Evolutionary conservation across 2,888 invertebrate genomes (phyloP).

Genomic region (Coelopa pilipes): DNA sequence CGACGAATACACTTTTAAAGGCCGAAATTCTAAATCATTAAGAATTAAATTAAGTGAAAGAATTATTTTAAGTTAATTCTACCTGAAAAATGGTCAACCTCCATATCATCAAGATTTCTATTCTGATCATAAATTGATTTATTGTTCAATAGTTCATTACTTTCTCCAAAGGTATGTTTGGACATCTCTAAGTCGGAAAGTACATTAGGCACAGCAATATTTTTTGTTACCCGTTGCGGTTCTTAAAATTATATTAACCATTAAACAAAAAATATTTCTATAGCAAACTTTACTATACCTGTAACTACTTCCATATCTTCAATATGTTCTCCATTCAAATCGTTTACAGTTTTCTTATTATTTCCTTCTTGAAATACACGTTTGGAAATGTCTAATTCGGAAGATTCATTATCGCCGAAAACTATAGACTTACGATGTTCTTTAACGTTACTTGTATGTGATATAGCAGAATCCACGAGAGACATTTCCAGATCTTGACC

Average conservation of each 20-base stretch:
- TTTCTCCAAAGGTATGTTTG: no score
- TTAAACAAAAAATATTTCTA: no score
- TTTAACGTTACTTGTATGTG: background rate
- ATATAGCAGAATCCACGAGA: background rate
- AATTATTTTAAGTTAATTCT: background rate
- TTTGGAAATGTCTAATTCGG: conserved; percentile 8
- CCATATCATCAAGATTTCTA: background rate
- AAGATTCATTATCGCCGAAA: background rate
- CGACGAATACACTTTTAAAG: background rate
- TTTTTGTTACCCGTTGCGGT: no score
- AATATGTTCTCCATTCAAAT: no score
- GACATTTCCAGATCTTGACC: background rate
- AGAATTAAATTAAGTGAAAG: background rate
- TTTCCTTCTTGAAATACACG: no score
- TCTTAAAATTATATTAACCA: no score
- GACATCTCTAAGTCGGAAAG: no score
- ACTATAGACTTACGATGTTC: background rate
- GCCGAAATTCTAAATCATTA: background rate
- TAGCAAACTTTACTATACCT: no score
- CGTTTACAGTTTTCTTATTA: no score
- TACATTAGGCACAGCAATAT: no score
- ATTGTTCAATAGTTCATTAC: background rate
- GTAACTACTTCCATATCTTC: no score
- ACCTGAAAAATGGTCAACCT: background rate
- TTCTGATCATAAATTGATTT: background rate